Conservation (phyloP, 2,888 invertebrate species). For the Nematopogon swammerdamellus region DNA sequence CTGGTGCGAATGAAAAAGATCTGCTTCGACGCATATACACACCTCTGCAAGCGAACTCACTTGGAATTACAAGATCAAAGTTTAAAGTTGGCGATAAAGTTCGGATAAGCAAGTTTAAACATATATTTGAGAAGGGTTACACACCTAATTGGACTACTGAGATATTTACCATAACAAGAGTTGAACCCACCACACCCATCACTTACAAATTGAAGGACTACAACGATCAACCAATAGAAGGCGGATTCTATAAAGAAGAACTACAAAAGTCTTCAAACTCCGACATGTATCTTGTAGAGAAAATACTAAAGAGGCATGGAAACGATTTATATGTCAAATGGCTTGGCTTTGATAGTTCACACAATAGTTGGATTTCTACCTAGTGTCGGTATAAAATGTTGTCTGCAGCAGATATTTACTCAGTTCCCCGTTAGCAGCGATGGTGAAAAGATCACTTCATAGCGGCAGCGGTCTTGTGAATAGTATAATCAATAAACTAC, state of each 20-base stretch:
- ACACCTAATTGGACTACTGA: constrained; percentile 19
- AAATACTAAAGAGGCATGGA: constrained; percentile 14
- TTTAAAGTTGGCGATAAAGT: constrained; percentile 14
- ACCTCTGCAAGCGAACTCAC: too few relatives aligned
- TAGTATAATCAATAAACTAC: too few relatives aligned
- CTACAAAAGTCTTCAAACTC: constrained; percentile 16
- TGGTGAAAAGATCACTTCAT: too few relatives aligned
- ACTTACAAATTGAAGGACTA: constrained; percentile 16
- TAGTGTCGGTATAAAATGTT: too few relatives aligned
- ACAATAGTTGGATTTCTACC: constrained; percentile 17
- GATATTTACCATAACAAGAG: constrained; percentile 15
- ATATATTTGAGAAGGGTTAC: constrained; percentile 14
- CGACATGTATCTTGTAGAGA: constrained; percentile 18
- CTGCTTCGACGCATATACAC: too few relatives aligned
- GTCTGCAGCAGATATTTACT: constrained; percentile 3
- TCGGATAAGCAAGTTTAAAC: constrained; percentile 15
- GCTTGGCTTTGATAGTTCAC: constrained; percentile 14
- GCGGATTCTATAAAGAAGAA: constrained; percentile 19
- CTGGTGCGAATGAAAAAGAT: too few relatives aligned
- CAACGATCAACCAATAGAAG: constrained; percentile 15
- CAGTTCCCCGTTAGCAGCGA: too few relatives aligned
- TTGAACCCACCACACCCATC: constrained; percentile 14
- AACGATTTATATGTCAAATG: constrained; percentile 17
- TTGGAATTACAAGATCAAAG: constrained; percentile 4
- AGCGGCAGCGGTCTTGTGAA: too few relatives aligned